Conservation (phyloP, 2,113 vertebrate genomes). For the Loxodonta africana region DNA sequence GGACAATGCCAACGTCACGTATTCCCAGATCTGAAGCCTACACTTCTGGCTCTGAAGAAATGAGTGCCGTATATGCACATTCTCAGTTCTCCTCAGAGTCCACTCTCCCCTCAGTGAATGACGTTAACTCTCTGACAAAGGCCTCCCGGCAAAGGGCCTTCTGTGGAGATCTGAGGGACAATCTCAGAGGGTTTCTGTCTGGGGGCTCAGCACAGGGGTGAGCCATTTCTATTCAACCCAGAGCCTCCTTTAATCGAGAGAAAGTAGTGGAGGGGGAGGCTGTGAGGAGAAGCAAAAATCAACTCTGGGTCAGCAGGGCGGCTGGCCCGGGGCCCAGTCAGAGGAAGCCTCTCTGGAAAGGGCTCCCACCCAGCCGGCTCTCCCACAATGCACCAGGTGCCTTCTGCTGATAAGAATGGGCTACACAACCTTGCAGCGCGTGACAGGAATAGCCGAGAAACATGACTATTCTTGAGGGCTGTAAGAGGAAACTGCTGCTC, state of each 20-base stretch:
- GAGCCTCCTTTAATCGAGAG: constrained; percentile 35
- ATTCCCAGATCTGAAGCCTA: neutral
- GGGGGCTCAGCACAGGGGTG: constrained; percentile 70
- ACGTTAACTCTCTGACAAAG: neutral
- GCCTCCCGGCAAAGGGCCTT: neutral
- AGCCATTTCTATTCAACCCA: constrained; percentile 88
- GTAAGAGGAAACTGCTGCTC: constrained; percentile 77
- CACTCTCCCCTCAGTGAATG: neutral
- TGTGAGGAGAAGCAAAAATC: neutral
- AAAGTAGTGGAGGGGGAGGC: neutral
- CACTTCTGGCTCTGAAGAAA: accelerated
- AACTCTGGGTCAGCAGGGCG: constrained; percentile 90
- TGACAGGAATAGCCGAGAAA: constrained; percentile 89
- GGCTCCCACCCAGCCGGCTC: constrained; percentile 89
- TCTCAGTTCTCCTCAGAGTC: neutral
- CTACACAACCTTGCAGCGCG: constrained; percentile 89
- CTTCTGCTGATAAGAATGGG: constrained; percentile 91
- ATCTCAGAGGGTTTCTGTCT: constrained; percentile 85
- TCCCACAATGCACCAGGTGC: constrained; percentile 89
- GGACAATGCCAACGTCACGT: accelerated
- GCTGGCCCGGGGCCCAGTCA: constrained; percentile 86
- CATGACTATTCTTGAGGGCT: constrained; percentile 76
- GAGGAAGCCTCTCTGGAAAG: constrained; percentile 89
- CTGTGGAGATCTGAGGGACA: constrained; percentile 50
- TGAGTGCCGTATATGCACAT: accelerated